phyloP scores from a whole-genome alignment of 2,113 vertebrate genomes.

The Brachypodius melanocephalos region DNA sequence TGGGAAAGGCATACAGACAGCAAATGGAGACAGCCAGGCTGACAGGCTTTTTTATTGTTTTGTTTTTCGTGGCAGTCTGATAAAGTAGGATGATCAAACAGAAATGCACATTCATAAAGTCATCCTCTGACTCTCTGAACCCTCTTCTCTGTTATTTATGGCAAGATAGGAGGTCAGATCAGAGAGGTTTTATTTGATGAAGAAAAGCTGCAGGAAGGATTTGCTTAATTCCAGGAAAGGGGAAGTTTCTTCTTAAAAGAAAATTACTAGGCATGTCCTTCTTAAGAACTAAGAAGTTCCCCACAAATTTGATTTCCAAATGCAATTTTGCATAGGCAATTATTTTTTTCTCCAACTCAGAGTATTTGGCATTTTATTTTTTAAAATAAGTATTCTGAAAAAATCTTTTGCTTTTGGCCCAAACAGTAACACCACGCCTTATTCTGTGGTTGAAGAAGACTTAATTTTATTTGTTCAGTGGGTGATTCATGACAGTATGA shows the following conservation, averaged over 20 bases:
- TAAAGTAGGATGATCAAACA: conserved; percentile 24
- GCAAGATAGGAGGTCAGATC: not conserved
- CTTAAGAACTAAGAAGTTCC: not conserved
- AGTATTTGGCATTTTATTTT: not conserved
- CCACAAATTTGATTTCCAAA: not conserved
- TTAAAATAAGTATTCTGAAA: not conserved
- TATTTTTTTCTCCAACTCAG: not conserved
- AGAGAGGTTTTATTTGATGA: conserved; percentile 9
- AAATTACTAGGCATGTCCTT: not conserved
- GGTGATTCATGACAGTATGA: not conserved
- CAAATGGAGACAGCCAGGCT: conserved; percentile 33
- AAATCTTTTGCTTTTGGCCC: not conserved
- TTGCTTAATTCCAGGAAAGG: conserved; percentile 37
- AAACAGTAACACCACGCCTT: not conserved
- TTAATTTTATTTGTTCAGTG: not conserved
- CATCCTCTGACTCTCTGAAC: conserved; percentile 31
- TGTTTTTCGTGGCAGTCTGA: conserved; percentile 10
- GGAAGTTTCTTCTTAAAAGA: not conserved
- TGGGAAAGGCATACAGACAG: conserved; percentile 12
- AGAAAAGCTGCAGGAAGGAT: conserved; percentile 29
- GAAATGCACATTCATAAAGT: conserved; percentile 38
- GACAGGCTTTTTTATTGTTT: conserved; percentile 42
- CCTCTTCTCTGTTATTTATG: conserved; percentile 17
- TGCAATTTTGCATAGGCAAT: not conserved
- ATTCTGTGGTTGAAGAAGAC: not conserved